Percentiles rank a stretch among this genome's conserved stretches.
Conservation (phyloP, 1,140 invertebrate species). For the Atopsyche davidsoni region DNA sequence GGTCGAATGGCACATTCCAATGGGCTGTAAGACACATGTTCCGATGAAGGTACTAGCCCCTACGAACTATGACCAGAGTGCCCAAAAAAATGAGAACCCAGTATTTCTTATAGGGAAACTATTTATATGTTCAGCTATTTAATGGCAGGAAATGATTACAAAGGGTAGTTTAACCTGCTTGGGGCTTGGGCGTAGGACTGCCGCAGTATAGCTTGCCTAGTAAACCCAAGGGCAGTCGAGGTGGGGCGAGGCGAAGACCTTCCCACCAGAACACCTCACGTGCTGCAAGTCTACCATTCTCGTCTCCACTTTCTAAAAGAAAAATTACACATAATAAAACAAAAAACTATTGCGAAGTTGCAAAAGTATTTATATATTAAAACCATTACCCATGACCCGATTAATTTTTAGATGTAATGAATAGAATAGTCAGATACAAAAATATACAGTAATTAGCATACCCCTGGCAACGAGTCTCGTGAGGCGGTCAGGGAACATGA, state of each 20-base stretch:
- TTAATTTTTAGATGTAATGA: too few relatives aligned
- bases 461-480: constrained; percentile 57
- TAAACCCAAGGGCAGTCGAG: constrained; percentile 55
- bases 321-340: not conserved
- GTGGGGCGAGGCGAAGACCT: constrained; percentile 57
- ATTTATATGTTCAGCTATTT: too few relatives aligned
- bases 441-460: constrained; percentile 22
- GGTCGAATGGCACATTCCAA: too few relatives aligned
- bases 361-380: not conserved
- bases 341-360: not conserved
- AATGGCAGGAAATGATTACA: too few relatives aligned
- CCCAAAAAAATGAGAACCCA: too few relatives aligned
- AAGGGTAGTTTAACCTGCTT: constrained; percentile 10
- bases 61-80: too few relatives aligned
- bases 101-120: too few relatives aligned
- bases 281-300: constrained; percentile 48
- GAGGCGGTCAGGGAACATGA: constrained; percentile 62
- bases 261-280: constrained; percentile 66
- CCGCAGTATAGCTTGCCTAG: constrained; percentile 50
- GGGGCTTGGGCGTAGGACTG: constrained; percentile 17
- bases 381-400: too few relatives aligned
- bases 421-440: too few relatives aligned
- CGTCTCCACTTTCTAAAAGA: constrained; percentile 38
- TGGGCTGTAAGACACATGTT: too few relatives aligned
- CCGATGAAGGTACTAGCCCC: too few relatives aligned